Conservation (phyloP, 2,888 invertebrate species). For the Eucera pruinosa region DNA sequence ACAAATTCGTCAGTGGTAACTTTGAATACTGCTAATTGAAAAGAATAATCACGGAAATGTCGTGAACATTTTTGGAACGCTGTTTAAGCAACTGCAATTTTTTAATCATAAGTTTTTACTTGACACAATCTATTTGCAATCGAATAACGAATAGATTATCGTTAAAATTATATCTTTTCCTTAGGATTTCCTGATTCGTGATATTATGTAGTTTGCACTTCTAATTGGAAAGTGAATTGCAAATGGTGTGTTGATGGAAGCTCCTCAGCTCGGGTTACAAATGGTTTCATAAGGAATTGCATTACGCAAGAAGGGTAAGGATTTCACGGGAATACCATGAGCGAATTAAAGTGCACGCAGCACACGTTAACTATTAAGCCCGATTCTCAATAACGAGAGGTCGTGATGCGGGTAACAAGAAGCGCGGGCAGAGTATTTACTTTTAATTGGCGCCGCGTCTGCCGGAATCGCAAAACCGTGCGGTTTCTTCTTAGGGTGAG, state of each 20-base stretch:
- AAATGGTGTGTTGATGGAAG: neutral
- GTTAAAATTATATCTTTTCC: too few species aligned
- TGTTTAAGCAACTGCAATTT: too few species aligned
- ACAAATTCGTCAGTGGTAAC: too few species aligned
- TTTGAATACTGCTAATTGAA: too few species aligned
- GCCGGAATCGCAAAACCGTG: conserved; percentile 44
- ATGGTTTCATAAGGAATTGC: conserved; percentile 4
- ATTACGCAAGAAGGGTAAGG: conserved; percentile 9
- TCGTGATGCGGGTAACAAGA: conserved; percentile 55
- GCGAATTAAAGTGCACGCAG: conserved; percentile 23
- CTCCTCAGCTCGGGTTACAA: neutral
- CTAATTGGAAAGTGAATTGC: neutral
- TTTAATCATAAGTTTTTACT: too few species aligned
- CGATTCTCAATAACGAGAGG: conserved; percentile 50
- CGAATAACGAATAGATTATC: too few species aligned
- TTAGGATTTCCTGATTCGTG: too few species aligned
- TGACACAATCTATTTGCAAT: too few species aligned
- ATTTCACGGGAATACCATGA: conserved; percentile 31
- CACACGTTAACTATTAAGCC: conserved; percentile 36
- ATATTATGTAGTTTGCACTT: neutral
- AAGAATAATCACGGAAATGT: too few species aligned
- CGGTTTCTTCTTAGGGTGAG: conserved; percentile 43
- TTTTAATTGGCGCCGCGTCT: conserved; percentile 67
- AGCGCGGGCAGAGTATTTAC: conserved; percentile 48
- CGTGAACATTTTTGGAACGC: too few species aligned